phyloP scores from a whole-genome alignment of 1,140 invertebrate species.

The Nasonia giraulti region DNA sequence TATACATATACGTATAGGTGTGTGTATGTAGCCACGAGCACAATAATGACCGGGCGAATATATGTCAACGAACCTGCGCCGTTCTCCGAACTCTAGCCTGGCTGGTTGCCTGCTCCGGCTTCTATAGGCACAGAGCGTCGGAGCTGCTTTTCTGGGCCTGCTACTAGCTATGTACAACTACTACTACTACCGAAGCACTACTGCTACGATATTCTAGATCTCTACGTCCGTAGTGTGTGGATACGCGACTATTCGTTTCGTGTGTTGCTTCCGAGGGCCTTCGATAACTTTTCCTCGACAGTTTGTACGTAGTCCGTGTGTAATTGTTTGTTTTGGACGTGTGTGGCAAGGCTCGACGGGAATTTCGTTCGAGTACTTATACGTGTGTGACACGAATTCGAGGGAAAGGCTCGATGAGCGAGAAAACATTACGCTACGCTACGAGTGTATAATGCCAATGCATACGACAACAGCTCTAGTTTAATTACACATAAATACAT shows the following conservation, averaged over 20 bases:
- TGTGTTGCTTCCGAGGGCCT: not conserved
- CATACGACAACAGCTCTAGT: too few species aligned
- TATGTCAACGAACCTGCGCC: not conserved
- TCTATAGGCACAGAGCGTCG: not conserved
- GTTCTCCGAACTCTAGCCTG: constrained; percentile 2
- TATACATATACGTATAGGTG: not conserved
- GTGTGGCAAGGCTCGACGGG: too few species aligned
- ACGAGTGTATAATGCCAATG: too few species aligned
- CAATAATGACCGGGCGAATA: not conserved
- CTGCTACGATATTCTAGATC: not conserved
- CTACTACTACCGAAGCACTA: too few species aligned
- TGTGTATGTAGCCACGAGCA: too few species aligned
- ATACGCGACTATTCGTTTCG: not conserved
- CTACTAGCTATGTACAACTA: too few species aligned
- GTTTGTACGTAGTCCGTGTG: not conserved
- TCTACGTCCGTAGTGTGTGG: not conserved
- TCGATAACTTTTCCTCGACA: not conserved
- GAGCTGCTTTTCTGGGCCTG: too few species aligned
- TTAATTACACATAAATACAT: too few species aligned
- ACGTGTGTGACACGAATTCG: too few species aligned
- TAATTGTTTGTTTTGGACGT: not conserved
- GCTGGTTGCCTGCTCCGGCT: not conserved
- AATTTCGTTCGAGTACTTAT: too few species aligned
- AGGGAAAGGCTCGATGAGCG: too few species aligned
- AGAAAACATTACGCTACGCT: too few species aligned